Conservation (phyloP, 2,797 vertebrate genomes). For the Hippoglossus hippoglossus region DNA sequence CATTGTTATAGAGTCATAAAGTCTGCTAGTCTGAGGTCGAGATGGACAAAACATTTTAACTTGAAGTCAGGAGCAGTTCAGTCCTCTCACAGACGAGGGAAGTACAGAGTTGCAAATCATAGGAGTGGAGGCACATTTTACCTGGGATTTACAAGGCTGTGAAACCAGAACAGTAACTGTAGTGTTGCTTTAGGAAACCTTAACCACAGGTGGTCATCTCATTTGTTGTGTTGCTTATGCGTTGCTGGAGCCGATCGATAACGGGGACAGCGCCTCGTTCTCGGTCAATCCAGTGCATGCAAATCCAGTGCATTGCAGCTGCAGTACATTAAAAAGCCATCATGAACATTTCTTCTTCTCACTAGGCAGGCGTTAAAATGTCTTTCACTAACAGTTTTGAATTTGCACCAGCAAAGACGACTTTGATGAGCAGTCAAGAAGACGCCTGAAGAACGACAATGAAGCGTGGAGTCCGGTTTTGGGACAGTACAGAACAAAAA, state of each 20-base stretch:
- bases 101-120: neutral
- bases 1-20: no score
- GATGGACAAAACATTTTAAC: neutral
- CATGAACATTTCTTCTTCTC: neutral
- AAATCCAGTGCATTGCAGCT: neutral
- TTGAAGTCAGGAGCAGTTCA: neutral
- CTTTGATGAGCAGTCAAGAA: neutral
- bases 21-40: neutral
- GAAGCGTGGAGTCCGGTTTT: slow-evolving; percentile 32
- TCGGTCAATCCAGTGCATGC: neutral
- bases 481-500: slow-evolving; percentile 43
- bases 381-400: slow-evolving; percentile 13
- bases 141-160: neutral
- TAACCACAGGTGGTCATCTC: neutral
- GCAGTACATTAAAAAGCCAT: neutral
- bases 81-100: neutral
- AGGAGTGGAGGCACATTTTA: neutral
- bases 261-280: neutral
- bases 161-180: neutral
- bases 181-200: slow-evolving; percentile 9
- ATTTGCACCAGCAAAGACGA: slow-evolving; percentile 26
- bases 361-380: neutral
- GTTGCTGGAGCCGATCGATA: neutral
- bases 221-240: neutral
- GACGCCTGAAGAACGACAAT: slow-evolving; percentile 33